Evolutionary conservation across 2,797 vertebrate species (phyloP).

Genomic region (Gallinago stenura): DNA sequence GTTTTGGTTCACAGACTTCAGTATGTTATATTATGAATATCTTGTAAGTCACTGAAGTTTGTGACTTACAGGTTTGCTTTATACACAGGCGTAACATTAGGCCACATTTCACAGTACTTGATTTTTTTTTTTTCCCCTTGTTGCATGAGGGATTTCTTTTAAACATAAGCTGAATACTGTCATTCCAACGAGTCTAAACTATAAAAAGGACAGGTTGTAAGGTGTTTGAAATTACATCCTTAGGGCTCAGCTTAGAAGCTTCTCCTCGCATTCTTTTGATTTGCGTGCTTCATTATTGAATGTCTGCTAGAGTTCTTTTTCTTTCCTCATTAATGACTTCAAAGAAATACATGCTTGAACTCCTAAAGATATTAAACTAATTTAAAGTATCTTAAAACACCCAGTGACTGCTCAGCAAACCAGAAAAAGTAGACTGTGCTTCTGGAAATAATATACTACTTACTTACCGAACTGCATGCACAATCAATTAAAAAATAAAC

Average conservation of each 20-base stretch:
- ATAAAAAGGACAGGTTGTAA: slow-evolving; percentile 54
- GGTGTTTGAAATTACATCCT: slow-evolving; percentile 68
- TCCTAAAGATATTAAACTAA: slow-evolving; percentile 72
- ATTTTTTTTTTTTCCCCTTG: neutral
- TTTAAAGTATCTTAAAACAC: slow-evolving; percentile 67
- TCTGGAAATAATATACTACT: slow-evolving; percentile 37
- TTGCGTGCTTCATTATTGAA: slow-evolving; percentile 44
- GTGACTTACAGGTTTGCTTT: neutral
- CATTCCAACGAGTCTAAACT: slow-evolving; percentile 45
- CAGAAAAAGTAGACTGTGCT: slow-evolving; percentile 45
- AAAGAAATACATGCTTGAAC: slow-evolving; percentile 73
- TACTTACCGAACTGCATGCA: neutral
- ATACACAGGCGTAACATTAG: neutral
- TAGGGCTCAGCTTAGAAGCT: slow-evolving; percentile 45
- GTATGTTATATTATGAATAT: neutral
- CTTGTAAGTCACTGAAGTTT: neutral
- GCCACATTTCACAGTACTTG: neutral
- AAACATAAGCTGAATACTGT: neutral
- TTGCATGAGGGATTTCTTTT: neutral
- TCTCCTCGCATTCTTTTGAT: slow-evolving; percentile 67
- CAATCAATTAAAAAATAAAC: slow-evolving; percentile 25
- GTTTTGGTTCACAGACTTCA: neutral
- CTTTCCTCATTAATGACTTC: slow-evolving; percentile 55
- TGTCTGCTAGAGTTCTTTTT: slow-evolving; percentile 20
- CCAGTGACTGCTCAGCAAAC: slow-evolving; percentile 56